These are phyloP conservation scores for Drosophila testacea DNA, from an alignment of 2,888 invertebrate species.

Conservation along the genomic window DNA sequence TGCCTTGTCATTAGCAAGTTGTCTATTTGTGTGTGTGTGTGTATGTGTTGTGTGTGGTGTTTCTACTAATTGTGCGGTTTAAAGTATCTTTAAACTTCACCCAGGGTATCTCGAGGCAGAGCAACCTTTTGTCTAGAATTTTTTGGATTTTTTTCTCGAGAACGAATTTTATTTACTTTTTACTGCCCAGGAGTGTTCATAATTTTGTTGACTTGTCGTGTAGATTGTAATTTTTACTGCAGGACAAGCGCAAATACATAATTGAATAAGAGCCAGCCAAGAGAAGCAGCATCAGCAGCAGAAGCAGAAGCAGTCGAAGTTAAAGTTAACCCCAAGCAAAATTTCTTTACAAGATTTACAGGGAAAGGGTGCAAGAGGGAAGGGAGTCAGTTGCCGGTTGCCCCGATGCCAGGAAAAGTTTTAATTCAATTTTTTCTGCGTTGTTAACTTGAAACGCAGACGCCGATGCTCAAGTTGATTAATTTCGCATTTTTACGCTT, in stretches of 20 bases:
- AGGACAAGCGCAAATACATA: constrained; percentile 83
- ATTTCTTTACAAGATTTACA: constrained; percentile 23
- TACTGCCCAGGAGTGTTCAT: constrained; percentile 81
- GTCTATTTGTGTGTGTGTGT: too few species aligned
- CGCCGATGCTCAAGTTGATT: constrained; percentile 72
- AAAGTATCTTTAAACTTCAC: not conserved
- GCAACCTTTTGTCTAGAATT: not conserved
- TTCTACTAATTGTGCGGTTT: not conserved
- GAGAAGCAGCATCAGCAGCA: constrained; percentile 8
- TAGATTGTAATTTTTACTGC: constrained; percentile 82
- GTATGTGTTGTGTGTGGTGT: too few species aligned
- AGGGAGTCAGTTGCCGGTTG: constrained; percentile 22
- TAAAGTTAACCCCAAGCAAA: constrained; percentile 31
- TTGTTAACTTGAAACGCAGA: constrained; percentile 72
- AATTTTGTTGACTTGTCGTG: constrained; percentile 83
- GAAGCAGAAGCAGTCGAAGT: constrained; percentile 11
- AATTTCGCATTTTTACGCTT: constrained; percentile 80
- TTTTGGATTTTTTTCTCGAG: constrained; percentile 19
- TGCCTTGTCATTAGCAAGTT: too few species aligned
- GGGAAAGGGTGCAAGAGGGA: constrained; percentile 55
- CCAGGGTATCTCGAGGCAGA: not conserved
- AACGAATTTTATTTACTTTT: constrained; percentile 72
- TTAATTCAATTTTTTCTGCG: constrained; percentile 81
- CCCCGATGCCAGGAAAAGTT: constrained; percentile 61
- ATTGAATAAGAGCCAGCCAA: constrained; percentile 73